A percentile compares a stretch with the other conserved stretches of the same genome.
phyloP scores from a whole-genome alignment of 1,140 invertebrate genomes.

The Diachasma alloeum region DNA sequence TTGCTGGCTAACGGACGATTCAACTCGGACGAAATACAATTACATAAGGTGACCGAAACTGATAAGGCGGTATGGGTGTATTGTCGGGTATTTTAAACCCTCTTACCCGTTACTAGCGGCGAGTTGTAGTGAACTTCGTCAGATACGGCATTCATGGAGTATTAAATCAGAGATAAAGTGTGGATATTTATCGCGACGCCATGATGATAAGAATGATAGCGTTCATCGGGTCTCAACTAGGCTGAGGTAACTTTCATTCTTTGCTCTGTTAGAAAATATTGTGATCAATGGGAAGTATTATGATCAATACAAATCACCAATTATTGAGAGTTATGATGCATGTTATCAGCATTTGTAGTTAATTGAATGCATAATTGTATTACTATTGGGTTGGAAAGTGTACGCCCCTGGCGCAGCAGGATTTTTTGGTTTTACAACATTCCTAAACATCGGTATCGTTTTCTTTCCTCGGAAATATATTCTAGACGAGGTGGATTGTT shows the following conservation, averaged over 20 bases:
- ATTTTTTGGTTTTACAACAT: too few species aligned
- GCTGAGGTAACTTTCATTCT: neutral
- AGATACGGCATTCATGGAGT: neutral
- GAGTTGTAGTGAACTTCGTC: neutral
- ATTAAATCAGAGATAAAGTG: neutral
- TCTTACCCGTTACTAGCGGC: neutral
- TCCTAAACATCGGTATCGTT: too few species aligned
- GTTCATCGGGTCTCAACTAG: neutral
- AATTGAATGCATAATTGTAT: too few species aligned
- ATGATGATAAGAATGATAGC: neutral
- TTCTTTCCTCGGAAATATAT: too few species aligned
- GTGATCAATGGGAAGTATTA: too few species aligned
- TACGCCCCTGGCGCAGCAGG: too few species aligned
- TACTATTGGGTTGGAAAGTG: too few species aligned
- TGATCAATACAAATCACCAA: too few species aligned
- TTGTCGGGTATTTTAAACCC: neutral
- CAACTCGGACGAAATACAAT: neutral
- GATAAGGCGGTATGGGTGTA: neutral
- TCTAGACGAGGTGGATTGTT: too few species aligned
- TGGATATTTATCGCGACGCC: neutral
- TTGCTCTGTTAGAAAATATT: too few species aligned
- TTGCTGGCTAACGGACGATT: neutral
- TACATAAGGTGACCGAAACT: neutral
- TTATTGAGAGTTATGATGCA: too few species aligned
- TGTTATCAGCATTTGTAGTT: too few species aligned